Conservation (phyloP, 2,888 invertebrate genomes). For the Apoderus coryli region DNA sequence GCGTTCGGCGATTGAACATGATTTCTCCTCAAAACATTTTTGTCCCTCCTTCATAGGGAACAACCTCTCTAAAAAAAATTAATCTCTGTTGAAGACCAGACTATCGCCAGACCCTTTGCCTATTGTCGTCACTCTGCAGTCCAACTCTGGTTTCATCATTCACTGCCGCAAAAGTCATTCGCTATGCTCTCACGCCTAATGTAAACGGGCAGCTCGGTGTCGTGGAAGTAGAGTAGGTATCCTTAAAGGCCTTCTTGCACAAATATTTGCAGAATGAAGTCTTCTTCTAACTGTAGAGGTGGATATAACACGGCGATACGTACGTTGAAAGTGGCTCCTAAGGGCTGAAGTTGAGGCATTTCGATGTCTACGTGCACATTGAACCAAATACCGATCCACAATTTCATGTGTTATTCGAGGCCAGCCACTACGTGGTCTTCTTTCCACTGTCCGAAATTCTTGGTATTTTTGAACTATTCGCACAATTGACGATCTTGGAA, state of each 20-base stretch:
- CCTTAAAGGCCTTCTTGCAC: constrained; percentile 8
- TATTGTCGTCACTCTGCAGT: constrained; percentile 10
- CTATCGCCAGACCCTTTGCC: constrained; percentile 12
- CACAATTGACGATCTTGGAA: constrained; percentile 10
- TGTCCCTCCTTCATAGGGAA: constrained; percentile 10
- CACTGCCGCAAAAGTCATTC: constrained; percentile 11
- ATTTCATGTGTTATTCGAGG: background rate
- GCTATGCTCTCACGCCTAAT: constrained; percentile 12
- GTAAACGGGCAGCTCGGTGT: constrained; percentile 9
- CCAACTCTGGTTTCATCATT: constrained; percentile 13
- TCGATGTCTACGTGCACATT: constrained; percentile 4
- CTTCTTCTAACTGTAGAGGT: constrained; percentile 8
- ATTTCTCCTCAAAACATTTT: constrained; percentile 10
- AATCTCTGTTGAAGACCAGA: constrained; percentile 12
- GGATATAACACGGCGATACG: constrained; percentile 7
- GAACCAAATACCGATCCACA: background rate
- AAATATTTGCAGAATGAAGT: constrained; percentile 7
- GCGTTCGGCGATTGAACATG: constrained; percentile 9
- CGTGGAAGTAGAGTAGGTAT: constrained; percentile 9
- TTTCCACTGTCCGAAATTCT: constrained; percentile 3
- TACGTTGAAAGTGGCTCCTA: constrained; percentile 5
- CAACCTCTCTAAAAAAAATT: constrained; percentile 11
- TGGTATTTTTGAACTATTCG: constrained; percentile 5
- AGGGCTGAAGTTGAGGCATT: constrained; percentile 7
- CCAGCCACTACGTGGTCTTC: constrained; percentile 4